A percentile compares a stretch with the other conserved stretches of the same genome.
These are phyloP conservation scores for Brachyptera putata DNA, from an alignment of 2,888 invertebrate genomes.

Conservation along the genomic window DNA sequence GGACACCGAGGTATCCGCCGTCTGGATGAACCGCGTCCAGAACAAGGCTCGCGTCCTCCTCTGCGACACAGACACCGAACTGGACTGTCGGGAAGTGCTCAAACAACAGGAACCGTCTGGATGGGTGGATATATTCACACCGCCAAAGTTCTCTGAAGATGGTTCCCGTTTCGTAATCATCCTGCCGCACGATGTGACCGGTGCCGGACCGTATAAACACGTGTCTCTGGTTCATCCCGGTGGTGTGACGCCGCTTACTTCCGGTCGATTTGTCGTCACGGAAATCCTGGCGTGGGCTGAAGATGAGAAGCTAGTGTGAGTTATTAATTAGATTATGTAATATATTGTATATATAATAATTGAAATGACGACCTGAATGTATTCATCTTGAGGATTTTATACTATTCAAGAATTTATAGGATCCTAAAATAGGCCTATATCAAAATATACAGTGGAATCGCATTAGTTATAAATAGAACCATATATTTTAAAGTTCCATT, in stretches of 20 bases:
- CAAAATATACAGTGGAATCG: no score
- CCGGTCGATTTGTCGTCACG: slow-evolving; percentile 64
- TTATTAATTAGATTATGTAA: slow-evolving; percentile 34
- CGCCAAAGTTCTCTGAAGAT: slow-evolving; percentile 63
- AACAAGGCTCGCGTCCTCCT: slow-evolving; percentile 63
- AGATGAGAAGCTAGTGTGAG: slow-evolving; percentile 62
- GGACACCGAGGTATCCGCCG: slow-evolving; percentile 62
- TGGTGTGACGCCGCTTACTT: slow-evolving; percentile 57
- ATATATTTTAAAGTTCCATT: no score
- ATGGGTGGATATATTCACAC: slow-evolving; percentile 75
- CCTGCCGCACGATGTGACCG: slow-evolving; percentile 56
- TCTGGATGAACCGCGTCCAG: slow-evolving; percentile 89
- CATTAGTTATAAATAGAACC: no score
- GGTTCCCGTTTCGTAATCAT: slow-evolving; percentile 69
- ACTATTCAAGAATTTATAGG: no score
- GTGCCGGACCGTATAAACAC: slow-evolving; percentile 45
- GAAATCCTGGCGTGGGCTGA: slow-evolving; percentile 71
- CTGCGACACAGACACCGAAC: slow-evolving; percentile 50
- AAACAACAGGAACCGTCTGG: slow-evolving; percentile 50
- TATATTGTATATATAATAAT: no score
- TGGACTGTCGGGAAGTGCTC: slow-evolving; percentile 29
- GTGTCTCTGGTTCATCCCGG: slow-evolving; percentile 44
- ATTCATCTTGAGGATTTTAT: no score
- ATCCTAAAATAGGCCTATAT: no score
- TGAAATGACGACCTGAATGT: no score